Evolutionary conservation across 2,797 vertebrate genomes (phyloP), one percentile per base, ranked within the genome.

Genomic region (Enteromius treurensis): DNA sequence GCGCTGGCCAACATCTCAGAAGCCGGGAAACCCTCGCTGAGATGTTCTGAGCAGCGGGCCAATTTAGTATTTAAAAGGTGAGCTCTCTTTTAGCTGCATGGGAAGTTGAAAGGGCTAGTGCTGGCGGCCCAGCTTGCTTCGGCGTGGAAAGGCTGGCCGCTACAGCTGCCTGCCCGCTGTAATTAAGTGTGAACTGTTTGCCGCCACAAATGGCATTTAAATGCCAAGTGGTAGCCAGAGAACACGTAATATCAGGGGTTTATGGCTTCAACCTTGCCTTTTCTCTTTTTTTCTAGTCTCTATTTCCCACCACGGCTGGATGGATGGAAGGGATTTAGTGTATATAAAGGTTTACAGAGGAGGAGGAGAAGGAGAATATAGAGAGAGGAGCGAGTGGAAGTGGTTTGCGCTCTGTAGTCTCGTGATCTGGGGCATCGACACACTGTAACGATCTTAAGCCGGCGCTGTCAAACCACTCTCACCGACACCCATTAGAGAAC

Each of bases 191-290:
- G 93, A 95, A 95, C 93, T 91, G 71, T 94, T 88, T 92, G 86
- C 92, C 88, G 86, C 92, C 86, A 65, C 83, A 95, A 96, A 93
- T 95, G 95, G 92, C 95, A 94, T 95, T 95, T 95, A 93, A 95
- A 94, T 96, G 95, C 93, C 95, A 95, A 95, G 95, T 91, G 92
- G 91, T 91, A 93, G 89, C 21, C 82, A 62, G 82, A 75, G 87
- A 82, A 86, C 87, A 88, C 90, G 67, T 85, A 88, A 84, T 89
- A 67, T 91, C 88, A 92, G 58, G 68, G 85, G 84, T 92, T 88
- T 91, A 88, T 91, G 88, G 88, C 89, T 84, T 80, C 88, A 83
- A 91, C 86, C 86, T 88, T 83, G 77, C 42, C 40, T 78, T 70
- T 51, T 78, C 73, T 53, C 19, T 64, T 49, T 89, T 89, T 47